Conservation (phyloP, 1,140 invertebrate genomes). For the Leptoteleia sp. region DNA sequence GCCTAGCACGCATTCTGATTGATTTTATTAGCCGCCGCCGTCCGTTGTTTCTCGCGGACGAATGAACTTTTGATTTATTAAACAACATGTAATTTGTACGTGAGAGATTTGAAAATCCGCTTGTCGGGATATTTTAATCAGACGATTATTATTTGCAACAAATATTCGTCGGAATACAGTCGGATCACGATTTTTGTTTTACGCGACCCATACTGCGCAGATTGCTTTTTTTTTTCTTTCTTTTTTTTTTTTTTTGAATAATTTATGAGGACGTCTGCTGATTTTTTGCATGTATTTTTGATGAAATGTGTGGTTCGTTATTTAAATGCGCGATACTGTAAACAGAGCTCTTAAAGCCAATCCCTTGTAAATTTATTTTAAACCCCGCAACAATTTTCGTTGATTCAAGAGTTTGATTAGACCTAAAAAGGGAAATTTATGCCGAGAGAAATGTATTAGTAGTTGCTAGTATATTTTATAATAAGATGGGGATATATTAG, state of each 20-base stretch:
- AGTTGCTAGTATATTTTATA: too few species aligned
- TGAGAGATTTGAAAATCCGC: constrained; percentile 12
- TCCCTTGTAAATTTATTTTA: too few species aligned
- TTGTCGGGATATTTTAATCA: constrained; percentile 6
- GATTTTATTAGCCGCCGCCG: constrained; percentile 34
- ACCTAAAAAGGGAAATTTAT: too few species aligned
- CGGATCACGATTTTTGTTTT: constrained; percentile 6
- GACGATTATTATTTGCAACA: constrained; percentile 20
- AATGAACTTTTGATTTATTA: constrained; percentile 56
- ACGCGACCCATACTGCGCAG: not conserved
- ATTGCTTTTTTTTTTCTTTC: too few species aligned
- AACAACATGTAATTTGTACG: constrained; percentile 26
- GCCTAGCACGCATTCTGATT: constrained; percentile 27
- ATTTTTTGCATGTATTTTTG: not conserved
- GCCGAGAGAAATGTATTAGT: too few species aligned
- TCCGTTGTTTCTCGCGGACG: constrained; percentile 4
- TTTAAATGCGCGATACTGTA: too few species aligned
- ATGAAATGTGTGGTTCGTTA: not conserved
- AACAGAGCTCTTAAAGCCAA: too few species aligned
- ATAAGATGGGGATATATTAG: too few species aligned
- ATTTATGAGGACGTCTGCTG: constrained; percentile 1
- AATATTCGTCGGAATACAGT: not conserved
- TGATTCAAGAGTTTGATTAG: too few species aligned
- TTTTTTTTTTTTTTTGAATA: constrained; percentile 1
- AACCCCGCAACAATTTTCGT: too few species aligned